phyloP scores from a whole-genome alignment of 2,888 invertebrate genomes.

The Lottia scabra region DNA sequence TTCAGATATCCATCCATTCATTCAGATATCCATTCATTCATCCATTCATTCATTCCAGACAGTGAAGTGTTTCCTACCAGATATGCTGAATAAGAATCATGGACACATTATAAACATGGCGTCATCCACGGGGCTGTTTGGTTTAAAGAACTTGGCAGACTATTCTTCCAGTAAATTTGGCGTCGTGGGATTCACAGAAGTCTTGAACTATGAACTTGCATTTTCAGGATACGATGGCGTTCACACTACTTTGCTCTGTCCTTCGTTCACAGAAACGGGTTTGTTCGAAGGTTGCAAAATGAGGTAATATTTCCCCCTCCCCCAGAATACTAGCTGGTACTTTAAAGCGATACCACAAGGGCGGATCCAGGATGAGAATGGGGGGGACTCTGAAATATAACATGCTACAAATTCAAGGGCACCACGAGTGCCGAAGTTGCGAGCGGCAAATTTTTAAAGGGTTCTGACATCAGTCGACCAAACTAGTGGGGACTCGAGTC shows the following conservation, averaged over 20 bases:
- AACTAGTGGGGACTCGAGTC: no score
- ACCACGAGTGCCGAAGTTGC: no score
- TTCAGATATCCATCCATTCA: background rate
- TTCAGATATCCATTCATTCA: background rate
- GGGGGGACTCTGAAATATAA: no score
- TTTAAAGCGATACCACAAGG: no score
- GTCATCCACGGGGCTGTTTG: conserved; percentile 87
- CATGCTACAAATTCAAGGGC: no score
- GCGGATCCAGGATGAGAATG: no score
- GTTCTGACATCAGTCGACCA: no score
- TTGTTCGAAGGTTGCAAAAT: conserved; percentile 91
- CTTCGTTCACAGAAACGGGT: conserved; percentile 94
- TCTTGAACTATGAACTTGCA: conserved; percentile 74
- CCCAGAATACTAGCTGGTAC: no score
- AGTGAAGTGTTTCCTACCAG: conserved; percentile 89
- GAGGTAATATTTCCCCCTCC: conserved; percentile 38
- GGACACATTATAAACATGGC: conserved; percentile 96
- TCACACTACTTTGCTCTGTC: conserved; percentile 90
- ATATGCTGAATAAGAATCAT: conserved; percentile 86
- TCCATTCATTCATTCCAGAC: conserved; percentile 76
- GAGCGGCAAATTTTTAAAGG: no score
- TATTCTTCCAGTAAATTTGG: conserved; percentile 92
- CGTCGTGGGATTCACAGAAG: conserved; percentile 92
- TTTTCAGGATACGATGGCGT: conserved; percentile 74
- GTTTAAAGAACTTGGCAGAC: conserved; percentile 76